These are phyloP conservation scores for Chironomus tepperi DNA, from an alignment of 1,140 invertebrate species.

Conservation along the genomic window DNA sequence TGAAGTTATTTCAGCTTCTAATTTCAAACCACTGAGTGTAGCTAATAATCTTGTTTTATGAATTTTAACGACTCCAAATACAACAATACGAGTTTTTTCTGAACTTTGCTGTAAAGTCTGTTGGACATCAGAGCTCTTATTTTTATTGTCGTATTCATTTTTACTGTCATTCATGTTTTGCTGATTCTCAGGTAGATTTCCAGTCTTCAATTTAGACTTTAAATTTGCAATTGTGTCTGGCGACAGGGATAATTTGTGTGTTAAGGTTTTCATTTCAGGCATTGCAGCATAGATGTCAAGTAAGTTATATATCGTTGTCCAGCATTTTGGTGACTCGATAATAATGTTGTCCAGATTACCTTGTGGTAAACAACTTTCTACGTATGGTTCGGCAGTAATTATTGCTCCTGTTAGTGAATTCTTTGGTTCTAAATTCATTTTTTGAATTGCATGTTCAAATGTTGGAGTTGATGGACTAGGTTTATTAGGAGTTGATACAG, in stretches of 20 bases:
- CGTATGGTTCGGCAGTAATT: constrained; percentile 18
- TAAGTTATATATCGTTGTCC: constrained; percentile 89
- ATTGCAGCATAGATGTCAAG: constrained; percentile 88
- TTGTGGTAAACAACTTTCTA: not conserved
- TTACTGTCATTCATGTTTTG: constrained; percentile 37
- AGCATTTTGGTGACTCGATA: constrained; percentile 66
- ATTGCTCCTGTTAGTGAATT: constrained; percentile 33
- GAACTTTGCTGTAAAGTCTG: constrained; percentile 24
- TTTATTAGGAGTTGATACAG: constrained; percentile 58
- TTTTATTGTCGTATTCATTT: constrained; percentile 42
- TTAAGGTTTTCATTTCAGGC: constrained; percentile 86
- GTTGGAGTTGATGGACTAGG: constrained; percentile 50
- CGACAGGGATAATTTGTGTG: constrained; percentile 45
- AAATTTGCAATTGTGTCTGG: constrained; percentile 38
- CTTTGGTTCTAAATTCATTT: constrained; percentile 36
- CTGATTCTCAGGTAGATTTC: not conserved
- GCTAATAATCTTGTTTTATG: constrained; percentile 80
- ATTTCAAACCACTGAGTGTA: constrained; percentile 82
- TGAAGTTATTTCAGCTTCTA: constrained; percentile 39
- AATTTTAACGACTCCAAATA: constrained; percentile 82
- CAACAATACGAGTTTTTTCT: constrained; percentile 37
- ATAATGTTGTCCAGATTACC: not conserved
- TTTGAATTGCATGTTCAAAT: constrained; percentile 47
- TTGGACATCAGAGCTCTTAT: constrained; percentile 40
- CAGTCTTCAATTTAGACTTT: constrained; percentile 34